phyloP scores from a whole-genome alignment of 2,797 vertebrate genomes.

The Sebastes miniatus region DNA sequence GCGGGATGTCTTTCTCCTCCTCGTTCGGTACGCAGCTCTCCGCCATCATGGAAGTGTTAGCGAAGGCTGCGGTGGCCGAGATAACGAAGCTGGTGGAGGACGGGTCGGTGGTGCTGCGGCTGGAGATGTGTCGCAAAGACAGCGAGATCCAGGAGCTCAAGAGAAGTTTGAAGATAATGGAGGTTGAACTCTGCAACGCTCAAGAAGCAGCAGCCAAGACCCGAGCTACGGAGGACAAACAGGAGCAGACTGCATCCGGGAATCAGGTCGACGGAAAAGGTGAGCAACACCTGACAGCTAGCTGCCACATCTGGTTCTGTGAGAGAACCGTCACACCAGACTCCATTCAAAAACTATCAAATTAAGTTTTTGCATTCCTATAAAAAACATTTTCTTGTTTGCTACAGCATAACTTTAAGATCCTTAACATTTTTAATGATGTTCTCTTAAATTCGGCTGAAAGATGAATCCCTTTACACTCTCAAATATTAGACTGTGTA shows the following conservation, averaged over 20 bases:
- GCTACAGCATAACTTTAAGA: rapidly evolving
- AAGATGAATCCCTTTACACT: rapidly evolving
- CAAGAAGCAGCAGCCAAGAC: constrained; percentile 31
- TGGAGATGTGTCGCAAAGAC: constrained; percentile 74
- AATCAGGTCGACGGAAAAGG: constrained; percentile 13
- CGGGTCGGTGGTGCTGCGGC: constrained; percentile 60
- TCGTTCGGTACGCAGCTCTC: constrained; percentile 69
- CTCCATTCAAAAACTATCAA: not conserved
- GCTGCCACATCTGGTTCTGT: not conserved
- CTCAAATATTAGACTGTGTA: not conserved
- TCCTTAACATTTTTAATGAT: rapidly evolving
- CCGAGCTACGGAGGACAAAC: not conserved
- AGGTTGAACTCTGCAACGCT: constrained; percentile 69
- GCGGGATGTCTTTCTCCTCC: constrained; percentile 62
- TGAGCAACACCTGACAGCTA: not conserved
- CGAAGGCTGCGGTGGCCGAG: constrained; percentile 79
- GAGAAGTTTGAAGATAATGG: constrained; percentile 64
- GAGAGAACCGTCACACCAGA: not conserved
- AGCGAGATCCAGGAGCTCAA: constrained; percentile 74
- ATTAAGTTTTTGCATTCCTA: rapidly evolving
- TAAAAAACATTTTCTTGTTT: rapidly evolving
- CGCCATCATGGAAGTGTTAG: constrained; percentile 78
- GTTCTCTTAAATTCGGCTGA: not conserved
- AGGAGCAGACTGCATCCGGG: not conserved
- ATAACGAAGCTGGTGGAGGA: constrained; percentile 79